Conservation (phyloP, 2,797 vertebrate species). For the Rhinella marina region DNA sequence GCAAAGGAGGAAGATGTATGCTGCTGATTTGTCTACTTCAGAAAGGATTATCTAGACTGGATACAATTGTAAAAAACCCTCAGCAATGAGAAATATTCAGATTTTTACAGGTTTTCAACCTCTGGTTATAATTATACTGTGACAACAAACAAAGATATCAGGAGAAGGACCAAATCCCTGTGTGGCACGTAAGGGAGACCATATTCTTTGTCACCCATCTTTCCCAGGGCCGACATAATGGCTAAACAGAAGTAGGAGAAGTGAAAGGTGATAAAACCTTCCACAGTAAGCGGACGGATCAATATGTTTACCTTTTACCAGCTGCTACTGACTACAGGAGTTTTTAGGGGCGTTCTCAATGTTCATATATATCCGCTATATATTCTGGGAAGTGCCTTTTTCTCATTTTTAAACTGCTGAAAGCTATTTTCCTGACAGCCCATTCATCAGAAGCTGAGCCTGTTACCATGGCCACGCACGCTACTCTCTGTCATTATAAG, state of each 20-base stretch:
- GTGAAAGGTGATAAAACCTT: neutral
- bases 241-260: no score
- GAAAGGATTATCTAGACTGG: no score
- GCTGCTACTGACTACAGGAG: neutral
- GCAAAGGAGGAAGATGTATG: no score
- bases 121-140: no score
- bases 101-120: no score
- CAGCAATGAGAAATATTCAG: no score
- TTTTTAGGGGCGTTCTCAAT: neutral
- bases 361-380: neutral
- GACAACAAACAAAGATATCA: no score
- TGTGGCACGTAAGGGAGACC: no score
- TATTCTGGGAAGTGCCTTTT: constrained; percentile 25
- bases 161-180: no score
- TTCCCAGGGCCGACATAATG: neutral
- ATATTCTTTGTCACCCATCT: neutral
- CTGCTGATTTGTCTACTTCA: no score
- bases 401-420: neutral
- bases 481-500: constrained; percentile 25
- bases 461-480: constrained; percentile 32
- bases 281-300: neutral
- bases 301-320: no score
- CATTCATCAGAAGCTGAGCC: constrained; percentile 52
- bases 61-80: no score
- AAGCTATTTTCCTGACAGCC: constrained; percentile 25